Conservation (phyloP, 2,888 invertebrate species). For the Chorisops tibialis region DNA sequence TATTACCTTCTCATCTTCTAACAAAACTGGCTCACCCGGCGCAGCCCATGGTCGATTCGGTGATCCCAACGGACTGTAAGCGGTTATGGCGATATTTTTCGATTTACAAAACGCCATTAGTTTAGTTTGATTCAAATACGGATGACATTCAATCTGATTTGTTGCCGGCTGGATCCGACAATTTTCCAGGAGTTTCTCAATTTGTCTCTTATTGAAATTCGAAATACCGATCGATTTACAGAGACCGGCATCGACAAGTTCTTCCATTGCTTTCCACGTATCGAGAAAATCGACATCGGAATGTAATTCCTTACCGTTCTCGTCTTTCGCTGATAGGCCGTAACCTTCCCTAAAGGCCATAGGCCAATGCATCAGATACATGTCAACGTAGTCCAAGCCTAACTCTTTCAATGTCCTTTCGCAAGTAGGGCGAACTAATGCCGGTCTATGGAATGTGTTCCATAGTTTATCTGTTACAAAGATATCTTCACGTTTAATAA, state of each 20-base stretch:
- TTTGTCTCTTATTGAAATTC: constrained; percentile 76
- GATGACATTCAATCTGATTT: too few relatives aligned
- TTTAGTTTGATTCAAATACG: too few relatives aligned
- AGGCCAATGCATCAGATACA: constrained; percentile 93
- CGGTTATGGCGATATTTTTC: constrained; percentile 66
- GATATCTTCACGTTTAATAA: constrained; percentile 64
- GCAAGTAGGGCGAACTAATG: constrained; percentile 69
- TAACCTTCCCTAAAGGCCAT: constrained; percentile 77
- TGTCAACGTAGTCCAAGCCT: constrained; percentile 73
- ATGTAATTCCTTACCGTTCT: constrained; percentile 58
- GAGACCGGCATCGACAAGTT: constrained; percentile 62
- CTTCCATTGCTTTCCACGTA: constrained; percentile 73
- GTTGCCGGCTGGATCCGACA: constrained; percentile 65
- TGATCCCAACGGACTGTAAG: constrained; percentile 83
- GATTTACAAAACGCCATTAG: constrained; percentile 67
- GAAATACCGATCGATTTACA: too few relatives aligned
- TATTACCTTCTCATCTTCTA: constrained; percentile 71
- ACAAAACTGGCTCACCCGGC: constrained; percentile 65
- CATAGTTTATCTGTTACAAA: constrained; percentile 79
- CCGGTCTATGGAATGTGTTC: constrained; percentile 82
- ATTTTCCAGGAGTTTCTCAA: constrained; percentile 61
- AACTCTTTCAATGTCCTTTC: constrained; percentile 68
- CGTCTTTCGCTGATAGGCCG: constrained; percentile 60
- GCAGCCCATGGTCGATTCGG: constrained; percentile 81
- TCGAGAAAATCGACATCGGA: constrained; percentile 71